Evolutionary conservation across 2,888 invertebrate species (phyloP).

Genomic region (Cheilosia impressa): DNA sequence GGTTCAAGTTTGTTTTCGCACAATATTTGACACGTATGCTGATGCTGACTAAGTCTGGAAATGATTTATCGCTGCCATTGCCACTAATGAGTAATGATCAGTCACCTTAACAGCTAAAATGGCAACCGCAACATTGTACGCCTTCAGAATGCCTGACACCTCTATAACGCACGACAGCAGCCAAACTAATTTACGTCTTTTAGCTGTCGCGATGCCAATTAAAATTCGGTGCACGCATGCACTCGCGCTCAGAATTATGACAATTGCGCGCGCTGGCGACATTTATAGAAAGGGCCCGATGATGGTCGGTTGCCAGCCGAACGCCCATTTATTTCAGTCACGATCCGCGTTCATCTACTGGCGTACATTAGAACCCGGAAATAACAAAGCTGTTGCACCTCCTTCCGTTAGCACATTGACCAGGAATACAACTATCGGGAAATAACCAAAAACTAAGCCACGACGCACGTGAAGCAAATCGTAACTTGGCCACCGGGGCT

Average conservation of each 20-base stretch:
- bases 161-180: slow-evolving; percentile 13
- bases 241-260: slow-evolving; percentile 68
- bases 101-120: slow-evolving; percentile 53
- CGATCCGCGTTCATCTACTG: slow-evolving; percentile 59
- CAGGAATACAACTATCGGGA: slow-evolving; percentile 25
- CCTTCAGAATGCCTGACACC: slow-evolving; percentile 64
- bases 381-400: slow-evolving; percentile 69
- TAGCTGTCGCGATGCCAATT: slow-evolving; percentile 38
- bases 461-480: slow-evolving; percentile 55
- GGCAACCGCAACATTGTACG: slow-evolving; percentile 57
- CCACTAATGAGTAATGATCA: slow-evolving; percentile 55
- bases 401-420: slow-evolving; percentile 63
- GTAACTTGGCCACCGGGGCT: slow-evolving; percentile 46
- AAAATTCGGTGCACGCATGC: slow-evolving; percentile 69
- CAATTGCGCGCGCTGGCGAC: slow-evolving; percentile 30
- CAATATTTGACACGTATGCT: background rate
- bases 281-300: slow-evolving; percentile 36
- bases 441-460: slow-evolving; percentile 63
- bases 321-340: slow-evolving; percentile 66
- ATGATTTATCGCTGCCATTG: no score
- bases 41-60: background rate
- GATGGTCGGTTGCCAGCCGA: slow-evolving; percentile 2
- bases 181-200: slow-evolving; percentile 44
- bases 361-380: slow-evolving; percentile 74
- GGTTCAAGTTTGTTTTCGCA: background rate